Base-by-base conservation (phyloP, 2,888 invertebrate species). In the Hermaeophaga mercurialis region DNA sequence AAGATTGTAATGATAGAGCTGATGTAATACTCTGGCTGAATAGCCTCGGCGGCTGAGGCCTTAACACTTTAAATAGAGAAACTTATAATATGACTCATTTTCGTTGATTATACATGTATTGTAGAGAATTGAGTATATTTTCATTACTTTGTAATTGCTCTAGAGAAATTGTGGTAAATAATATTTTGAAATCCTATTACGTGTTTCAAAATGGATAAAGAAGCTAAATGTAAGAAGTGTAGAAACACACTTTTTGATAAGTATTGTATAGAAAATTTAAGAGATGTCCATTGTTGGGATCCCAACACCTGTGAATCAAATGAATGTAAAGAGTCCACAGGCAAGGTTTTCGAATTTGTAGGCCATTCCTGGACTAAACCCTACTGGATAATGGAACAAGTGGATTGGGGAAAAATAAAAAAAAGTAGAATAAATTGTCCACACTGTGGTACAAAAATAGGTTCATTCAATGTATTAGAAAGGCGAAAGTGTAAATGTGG, bases 161-260 rank as follows among this genome's bases (percentile, higher is more conserved):
- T n/a, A n/a, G 8, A 19, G 39, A n/a, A 39, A 39, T 19, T 39
- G 19, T 39, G 39, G 39, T 2, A 22, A 5, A 19, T 22, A 18
- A 39, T 39, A 18, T 39, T 18, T 18, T 19, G 39, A 3, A 39
- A 15, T 15, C 2, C n/a, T 15, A 2, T 14, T 19, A 14, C 7
- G 17, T 38, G n/a, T 38, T 15, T 12, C 12, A 11, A 39, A 11
- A 19, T 39, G 22, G 18, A 15, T 8, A 39, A 19, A 39, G 39
- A 39, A 39, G 39, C 19, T n/a, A 39, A 39, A 9, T 39, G 39
- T 39, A 39, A 7, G 4, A 39, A 39, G 39, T 39, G 39, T 12
- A 12, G 39, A 22, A 9, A 39, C 8, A 22, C 22, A 11, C 11
- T 39, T 8, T 39, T 39, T 19, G n/a, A 39, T 39, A 18, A 15